Evolutionary conservation across 2,113 vertebrate species (phyloP).

Genomic region (Pelodiscus sinensis): DNA sequence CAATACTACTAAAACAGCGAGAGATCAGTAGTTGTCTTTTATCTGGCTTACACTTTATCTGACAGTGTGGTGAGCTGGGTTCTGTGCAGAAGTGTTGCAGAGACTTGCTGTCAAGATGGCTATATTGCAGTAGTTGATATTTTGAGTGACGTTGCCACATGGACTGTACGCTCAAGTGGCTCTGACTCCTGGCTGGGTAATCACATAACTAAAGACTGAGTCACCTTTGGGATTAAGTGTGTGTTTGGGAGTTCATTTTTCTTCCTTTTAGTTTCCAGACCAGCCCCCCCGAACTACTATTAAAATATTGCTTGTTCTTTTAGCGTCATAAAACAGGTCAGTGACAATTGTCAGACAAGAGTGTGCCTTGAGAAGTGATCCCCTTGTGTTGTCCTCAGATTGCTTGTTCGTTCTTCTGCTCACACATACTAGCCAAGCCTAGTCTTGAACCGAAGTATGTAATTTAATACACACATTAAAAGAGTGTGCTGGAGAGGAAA

Average conservation of each 20-base stretch:
- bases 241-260: neutral
- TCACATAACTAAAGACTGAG: conserved; percentile 33
- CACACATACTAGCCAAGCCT: neutral
- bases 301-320: neutral
- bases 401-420: neutral
- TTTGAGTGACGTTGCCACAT: conserved; percentile 59
- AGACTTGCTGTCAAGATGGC: neutral
- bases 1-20: neutral
- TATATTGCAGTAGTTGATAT: neutral
- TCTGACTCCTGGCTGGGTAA: conserved; percentile 31
- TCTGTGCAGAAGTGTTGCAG: neutral
- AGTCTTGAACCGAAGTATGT: neutral
- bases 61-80: neutral
- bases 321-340: neutral
- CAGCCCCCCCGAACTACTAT: neutral
- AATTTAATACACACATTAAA: neutral
- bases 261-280: neutral
- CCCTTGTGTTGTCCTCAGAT: conserved; percentile 18
- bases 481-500: neutral
- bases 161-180: conserved; percentile 15
- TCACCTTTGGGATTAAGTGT: conserved; percentile 46
- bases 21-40: neutral
- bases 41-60: fast-evolving
- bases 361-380: neutral
- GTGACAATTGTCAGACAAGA: neutral